Conservation (phyloP, 2,113 vertebrate species). For the Pterocles burchelli region DNA sequence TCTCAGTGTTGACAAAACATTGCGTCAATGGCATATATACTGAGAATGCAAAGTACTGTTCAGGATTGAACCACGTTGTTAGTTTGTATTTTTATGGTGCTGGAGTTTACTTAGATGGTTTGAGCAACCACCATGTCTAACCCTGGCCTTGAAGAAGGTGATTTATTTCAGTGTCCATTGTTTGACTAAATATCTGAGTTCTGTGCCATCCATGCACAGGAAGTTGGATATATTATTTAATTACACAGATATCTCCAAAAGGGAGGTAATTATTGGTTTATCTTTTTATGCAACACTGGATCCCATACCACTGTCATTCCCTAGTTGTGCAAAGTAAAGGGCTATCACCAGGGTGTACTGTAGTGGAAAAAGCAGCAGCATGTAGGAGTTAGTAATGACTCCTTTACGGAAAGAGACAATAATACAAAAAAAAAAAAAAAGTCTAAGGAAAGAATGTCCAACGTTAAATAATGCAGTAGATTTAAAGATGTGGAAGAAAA, state of each 20-base stretch:
- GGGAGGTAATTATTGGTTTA: background rate
- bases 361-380: background rate
- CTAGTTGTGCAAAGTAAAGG: background rate
- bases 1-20: background rate
- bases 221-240: background rate
- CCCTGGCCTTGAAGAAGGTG: background rate
- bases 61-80: background rate
- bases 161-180: background rate
- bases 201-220: background rate
- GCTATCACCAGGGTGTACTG: background rate
- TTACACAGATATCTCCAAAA: background rate
- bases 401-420: background rate
- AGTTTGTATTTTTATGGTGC: background rate
- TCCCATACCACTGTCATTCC: background rate
- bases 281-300: background rate
- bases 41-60: background rate
- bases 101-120: background rate
- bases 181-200: background rate
- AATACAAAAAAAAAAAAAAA: background rate
- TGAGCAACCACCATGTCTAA: background rate
- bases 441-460: background rate
- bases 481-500: background rate
- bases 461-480: background rate
- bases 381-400: background rate
- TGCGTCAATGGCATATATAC: background rate